These are phyloP conservation scores for Leptinotarsa lineolata DNA, from an alignment of 1,140 invertebrate genomes.

Conservation along the genomic window DNA sequence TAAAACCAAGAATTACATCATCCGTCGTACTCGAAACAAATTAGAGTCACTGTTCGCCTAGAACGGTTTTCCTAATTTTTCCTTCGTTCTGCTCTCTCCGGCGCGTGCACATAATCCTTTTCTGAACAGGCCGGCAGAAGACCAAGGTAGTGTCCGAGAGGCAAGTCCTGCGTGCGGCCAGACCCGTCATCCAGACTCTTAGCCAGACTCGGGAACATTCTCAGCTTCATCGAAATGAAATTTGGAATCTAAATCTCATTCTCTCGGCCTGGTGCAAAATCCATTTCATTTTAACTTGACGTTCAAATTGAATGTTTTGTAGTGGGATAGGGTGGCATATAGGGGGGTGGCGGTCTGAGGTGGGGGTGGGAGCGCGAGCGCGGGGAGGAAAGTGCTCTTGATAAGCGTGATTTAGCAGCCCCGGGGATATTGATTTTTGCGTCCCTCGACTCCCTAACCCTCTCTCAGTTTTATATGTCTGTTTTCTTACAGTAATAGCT, in stretches of 20 bases:
- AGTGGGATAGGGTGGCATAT: constrained; percentile 55
- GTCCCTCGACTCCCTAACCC: constrained; percentile 56
- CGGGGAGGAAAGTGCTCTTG: constrained; percentile 68
- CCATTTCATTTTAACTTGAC: constrained; percentile 57
- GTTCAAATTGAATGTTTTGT: constrained; percentile 57
- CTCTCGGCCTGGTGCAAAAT: constrained; percentile 61
- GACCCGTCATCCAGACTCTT: not conserved
- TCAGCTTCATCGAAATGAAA: constrained; percentile 49
- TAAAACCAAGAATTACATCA: not conserved
- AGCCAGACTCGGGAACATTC: constrained; percentile 20
- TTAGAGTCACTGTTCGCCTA: not conserved
- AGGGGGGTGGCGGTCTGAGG: constrained; percentile 39
- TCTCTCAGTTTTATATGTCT: constrained; percentile 59
- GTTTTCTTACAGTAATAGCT: constrained; percentile 60
- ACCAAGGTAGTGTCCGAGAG: not conserved
- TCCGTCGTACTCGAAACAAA: not conserved
- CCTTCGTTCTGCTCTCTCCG: not conserved
- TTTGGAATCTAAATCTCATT: constrained; percentile 58
- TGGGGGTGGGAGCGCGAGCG: constrained; percentile 52
- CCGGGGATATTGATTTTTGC: constrained; percentile 73
- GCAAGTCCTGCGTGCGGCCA: not conserved
- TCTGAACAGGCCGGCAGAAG: constrained; percentile 21
- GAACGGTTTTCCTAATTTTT: not conserved
- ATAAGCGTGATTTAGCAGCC: constrained; percentile 75
- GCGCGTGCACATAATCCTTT: constrained; percentile 7